phyloP scores from a whole-genome alignment of 2,113 vertebrate species.

The Cyanistes caeruleus region DNA sequence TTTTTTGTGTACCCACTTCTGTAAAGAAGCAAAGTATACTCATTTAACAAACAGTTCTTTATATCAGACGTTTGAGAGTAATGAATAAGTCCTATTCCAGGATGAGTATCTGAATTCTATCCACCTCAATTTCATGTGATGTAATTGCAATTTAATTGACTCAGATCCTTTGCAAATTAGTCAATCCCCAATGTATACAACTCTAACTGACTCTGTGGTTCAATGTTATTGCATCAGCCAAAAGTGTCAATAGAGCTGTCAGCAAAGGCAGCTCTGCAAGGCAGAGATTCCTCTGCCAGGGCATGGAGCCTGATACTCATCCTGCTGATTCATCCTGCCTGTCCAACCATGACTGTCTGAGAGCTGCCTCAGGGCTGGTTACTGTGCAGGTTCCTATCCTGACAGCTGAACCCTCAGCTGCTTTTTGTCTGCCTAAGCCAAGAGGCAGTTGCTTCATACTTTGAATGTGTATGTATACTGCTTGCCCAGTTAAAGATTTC shows the following conservation, averaged over 20 bases:
- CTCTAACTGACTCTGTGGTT: not conserved
- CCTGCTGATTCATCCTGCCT: not conserved
- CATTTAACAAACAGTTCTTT: not conserved
- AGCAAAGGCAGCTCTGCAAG: not conserved
- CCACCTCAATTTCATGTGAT: not conserved
- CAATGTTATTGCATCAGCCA: not conserved
- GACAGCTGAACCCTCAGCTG: not conserved
- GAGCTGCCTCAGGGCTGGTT: not conserved
- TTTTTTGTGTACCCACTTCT: not conserved
- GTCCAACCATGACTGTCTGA: not conserved
- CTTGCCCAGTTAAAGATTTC: not conserved
- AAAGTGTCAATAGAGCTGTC: not conserved
- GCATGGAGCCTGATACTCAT: not conserved
- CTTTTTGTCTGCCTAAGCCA: not conserved
- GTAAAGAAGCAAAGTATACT: not conserved
- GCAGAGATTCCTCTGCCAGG: not conserved
- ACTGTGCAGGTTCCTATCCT: not conserved
- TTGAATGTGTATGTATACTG: not conserved
- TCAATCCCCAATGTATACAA: not conserved
- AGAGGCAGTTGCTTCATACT: not conserved
- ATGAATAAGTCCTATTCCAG: not conserved
- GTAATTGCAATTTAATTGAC: slow-evolving; percentile 16
- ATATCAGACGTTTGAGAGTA: not conserved
- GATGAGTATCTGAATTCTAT: not conserved
- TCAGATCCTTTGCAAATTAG: slow-evolving; percentile 18